Evolutionary conservation across 1,140 invertebrate species (phyloP), one percentile per base, ranked within the genome.

Genomic region (Propsilocerus akamusi): DNA sequence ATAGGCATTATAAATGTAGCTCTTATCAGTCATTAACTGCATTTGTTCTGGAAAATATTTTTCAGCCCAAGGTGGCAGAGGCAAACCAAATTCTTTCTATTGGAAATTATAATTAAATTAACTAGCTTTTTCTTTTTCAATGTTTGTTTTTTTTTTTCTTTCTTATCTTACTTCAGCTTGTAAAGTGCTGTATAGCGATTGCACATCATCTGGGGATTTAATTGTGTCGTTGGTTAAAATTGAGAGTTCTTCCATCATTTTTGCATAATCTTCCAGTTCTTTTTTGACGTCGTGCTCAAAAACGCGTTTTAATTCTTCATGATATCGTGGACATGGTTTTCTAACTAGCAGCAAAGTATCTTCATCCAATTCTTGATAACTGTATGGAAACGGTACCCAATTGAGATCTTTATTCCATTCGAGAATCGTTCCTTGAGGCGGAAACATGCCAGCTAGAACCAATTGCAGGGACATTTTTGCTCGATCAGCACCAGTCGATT

Each of bases 361-460:
- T 56, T 78, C 63, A 17, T 71, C 60, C 26, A 74, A 58, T 6
- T 70, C 67, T 59, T 78, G 67, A 22, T 78, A 78, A 56, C 76
- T 73, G 12, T 86, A 70, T 10, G 80, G 76, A 53, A 86, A 75
- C 6, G 85, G 85, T 58, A 86, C 81, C 85, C 85, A 89, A 51
- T 68, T 59, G 22, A 85, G 59, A 48, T 72, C 64, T 12, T 63
- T 55, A 55, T 79, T 75, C 68, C 78, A 81, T 32, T 68, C 65
- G 59, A 83, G 76, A 8, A 68, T 59, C 0, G 66, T 61, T 20
- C 66, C 63, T 48, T 62, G 63, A 0, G 83, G 81, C 48, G 74
- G 75, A 68, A 75, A 80, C 14, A 89, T 61, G 20, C 79, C 81
- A 25, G 83, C 81, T 37, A 86, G 67, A 25, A 82, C 72, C 20